Percentiles rank a stretch among this genome's conserved stretches.
These are phyloP conservation scores for Drosophila tristis DNA, from an alignment of 1,140 invertebrate species.

Conservation along the genomic window DNA sequence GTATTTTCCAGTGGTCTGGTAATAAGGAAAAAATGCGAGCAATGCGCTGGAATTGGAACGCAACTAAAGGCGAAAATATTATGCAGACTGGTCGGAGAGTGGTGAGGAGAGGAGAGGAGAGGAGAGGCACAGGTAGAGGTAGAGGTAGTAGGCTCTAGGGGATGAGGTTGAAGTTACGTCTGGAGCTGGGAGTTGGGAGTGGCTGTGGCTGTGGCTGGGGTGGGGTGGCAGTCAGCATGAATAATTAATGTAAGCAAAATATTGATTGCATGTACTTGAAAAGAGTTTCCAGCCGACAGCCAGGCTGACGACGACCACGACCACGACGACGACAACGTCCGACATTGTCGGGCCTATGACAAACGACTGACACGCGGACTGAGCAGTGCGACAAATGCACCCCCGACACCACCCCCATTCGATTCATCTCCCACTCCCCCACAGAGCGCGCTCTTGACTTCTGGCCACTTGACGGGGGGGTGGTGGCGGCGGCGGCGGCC, in stretches of 20 bases:
- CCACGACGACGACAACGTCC: slow-evolving; percentile 25
- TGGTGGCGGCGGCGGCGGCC: slow-evolving; percentile 7
- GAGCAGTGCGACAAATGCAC: slow-evolving; percentile 74
- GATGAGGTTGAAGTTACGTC: not conserved
- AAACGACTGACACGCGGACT: slow-evolving; percentile 79
- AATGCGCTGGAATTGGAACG: slow-evolving; percentile 77
- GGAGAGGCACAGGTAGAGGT: not conserved
- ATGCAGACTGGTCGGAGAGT: slow-evolving; percentile 42
- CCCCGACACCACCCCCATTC: not conserved
- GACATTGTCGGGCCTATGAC: slow-evolving; percentile 51
- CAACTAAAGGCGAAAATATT: slow-evolving; percentile 44
- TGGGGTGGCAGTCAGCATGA: slow-evolving; percentile 21
- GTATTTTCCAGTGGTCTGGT: slow-evolving; percentile 19
- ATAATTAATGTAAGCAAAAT: slow-evolving; percentile 69
- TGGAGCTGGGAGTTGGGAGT: not conserved
- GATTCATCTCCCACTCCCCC: not conserved
- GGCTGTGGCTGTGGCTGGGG: not conserved
- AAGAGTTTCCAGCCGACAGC: slow-evolving; percentile 36
- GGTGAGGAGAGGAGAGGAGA: not conserved
- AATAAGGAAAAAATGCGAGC: slow-evolving; percentile 71
- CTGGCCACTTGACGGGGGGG: slow-evolving; percentile 25
- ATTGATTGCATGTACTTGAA: slow-evolving; percentile 70
- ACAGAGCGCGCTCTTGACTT: not conserved
- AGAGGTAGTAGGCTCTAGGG: slow-evolving; percentile 3
- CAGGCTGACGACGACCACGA: slow-evolving; percentile 7